Percentiles rank a stretch among this genome's conserved stretches.
phyloP scores from a whole-genome alignment of 2,888 invertebrate species.

The Nymphalis c-album region DNA sequence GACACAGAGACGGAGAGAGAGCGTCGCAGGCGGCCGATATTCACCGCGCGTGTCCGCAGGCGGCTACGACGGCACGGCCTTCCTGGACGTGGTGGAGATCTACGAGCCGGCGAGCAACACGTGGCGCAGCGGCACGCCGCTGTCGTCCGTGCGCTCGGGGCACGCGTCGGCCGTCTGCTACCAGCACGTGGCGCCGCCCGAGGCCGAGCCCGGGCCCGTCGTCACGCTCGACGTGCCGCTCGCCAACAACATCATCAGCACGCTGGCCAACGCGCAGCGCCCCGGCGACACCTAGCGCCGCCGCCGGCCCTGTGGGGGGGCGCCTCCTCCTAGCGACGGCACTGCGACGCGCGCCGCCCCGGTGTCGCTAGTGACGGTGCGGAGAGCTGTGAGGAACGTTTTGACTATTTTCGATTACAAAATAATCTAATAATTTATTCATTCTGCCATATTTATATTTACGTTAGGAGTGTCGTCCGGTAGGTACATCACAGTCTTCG shows the following conservation, averaged over 20 bases:
- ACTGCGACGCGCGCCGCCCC: not conserved
- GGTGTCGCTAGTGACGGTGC: not conserved
- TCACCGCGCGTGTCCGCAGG: conserved; percentile 73
- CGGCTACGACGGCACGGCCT: conserved; percentile 93
- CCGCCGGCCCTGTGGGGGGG: not conserved
- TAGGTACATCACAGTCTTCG: not conserved
- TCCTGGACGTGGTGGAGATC: conserved; percentile 92
- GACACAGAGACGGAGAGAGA: too few relatives aligned
- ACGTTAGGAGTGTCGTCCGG: not conserved
- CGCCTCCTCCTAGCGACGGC: not conserved
- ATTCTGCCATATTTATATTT: conserved; percentile 9
- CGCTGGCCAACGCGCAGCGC: conserved; percentile 53
- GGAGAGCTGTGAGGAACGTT: not conserved
- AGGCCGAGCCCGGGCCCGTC: conserved; percentile 38
- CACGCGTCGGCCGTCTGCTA: conserved; percentile 95
- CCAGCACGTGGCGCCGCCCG: conserved; percentile 83
- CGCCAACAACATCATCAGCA: conserved; percentile 68
- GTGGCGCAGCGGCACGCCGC: conserved; percentile 89
- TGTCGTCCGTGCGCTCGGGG: conserved; percentile 93
- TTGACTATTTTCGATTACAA: not conserved
- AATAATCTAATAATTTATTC: conserved; percentile 5
- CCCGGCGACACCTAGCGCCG: not conserved
- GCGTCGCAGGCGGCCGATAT: too few relatives aligned
- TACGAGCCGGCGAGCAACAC: conserved; percentile 89
- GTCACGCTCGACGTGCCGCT: conserved; percentile 20